These are phyloP conservation scores for Hycleus phaleratus DNA, from an alignment of 1,140 invertebrate species.

Conservation along the genomic window DNA sequence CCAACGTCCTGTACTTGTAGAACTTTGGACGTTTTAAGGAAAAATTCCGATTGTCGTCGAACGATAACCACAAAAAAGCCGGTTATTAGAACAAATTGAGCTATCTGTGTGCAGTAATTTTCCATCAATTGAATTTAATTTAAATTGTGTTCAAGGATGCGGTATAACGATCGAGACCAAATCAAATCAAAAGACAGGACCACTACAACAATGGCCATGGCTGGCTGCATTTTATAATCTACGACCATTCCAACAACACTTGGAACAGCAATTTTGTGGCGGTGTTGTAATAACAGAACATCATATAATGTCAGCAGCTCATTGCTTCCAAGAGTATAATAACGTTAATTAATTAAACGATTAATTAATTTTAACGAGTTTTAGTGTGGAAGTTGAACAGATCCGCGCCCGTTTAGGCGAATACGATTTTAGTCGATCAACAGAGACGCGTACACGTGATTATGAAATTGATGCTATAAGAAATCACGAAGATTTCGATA, in stretches of 20 bases:
- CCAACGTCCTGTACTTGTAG: too few relatives aligned
- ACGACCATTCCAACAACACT: slow-evolving; percentile 41
- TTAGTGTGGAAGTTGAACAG: slow-evolving; percentile 30
- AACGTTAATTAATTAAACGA: slow-evolving; percentile 2
- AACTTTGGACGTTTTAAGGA: too few relatives aligned
- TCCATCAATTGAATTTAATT: too few relatives aligned
- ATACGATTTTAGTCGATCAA: slow-evolving; percentile 59
- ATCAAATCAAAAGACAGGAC: slow-evolving; percentile 47
- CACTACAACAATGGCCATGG: slow-evolving; percentile 61
- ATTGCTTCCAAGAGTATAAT: slow-evolving; percentile 47
- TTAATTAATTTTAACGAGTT: neutral
- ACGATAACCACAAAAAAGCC: too few relatives aligned
- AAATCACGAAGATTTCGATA: slow-evolving; percentile 56
- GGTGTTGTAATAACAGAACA: slow-evolving; percentile 69
- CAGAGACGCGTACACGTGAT: slow-evolving; percentile 57
- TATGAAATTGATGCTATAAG: slow-evolving; percentile 56
- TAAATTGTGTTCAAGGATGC: slow-evolving; percentile 46
- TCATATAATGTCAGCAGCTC: slow-evolving; percentile 74
- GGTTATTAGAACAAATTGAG: too few relatives aligned
- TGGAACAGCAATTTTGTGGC: slow-evolving; percentile 59
- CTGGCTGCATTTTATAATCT: slow-evolving; percentile 61
- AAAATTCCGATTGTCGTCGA: too few relatives aligned
- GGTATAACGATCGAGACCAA: slow-evolving; percentile 54
- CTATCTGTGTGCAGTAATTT: too few relatives aligned
- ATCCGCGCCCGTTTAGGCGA: slow-evolving; percentile 69